Conservation (phyloP, 1,140 invertebrate genomes). For the Drosophila funebris region DNA sequence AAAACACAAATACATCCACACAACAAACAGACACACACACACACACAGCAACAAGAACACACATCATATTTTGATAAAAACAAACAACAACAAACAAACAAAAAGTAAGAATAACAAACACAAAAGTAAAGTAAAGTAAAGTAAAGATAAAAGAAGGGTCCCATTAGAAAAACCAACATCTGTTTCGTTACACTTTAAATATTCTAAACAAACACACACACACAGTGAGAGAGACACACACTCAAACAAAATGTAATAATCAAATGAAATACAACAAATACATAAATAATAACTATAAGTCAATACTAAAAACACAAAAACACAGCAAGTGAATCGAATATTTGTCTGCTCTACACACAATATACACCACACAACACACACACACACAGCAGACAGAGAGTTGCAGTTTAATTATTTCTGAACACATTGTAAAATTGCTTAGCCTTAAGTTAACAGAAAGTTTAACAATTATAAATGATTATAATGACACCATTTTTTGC, state of each 20-base stretch:
- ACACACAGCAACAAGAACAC: slow-evolving; percentile 50
- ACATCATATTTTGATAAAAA: slow-evolving; percentile 80
- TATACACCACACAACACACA: not conserved
- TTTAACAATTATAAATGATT: slow-evolving; percentile 30
- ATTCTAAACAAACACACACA: slow-evolving; percentile 41
- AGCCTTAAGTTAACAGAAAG: slow-evolving; percentile 53
- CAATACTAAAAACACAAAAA: slow-evolving; percentile 41
- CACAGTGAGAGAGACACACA: slow-evolving; percentile 25
- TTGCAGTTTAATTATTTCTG: slow-evolving; percentile 39
- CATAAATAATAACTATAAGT: slow-evolving; percentile 60
- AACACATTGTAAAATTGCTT: slow-evolving; percentile 66
- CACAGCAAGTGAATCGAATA: slow-evolving; percentile 50
- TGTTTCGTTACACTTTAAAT: slow-evolving; percentile 72
- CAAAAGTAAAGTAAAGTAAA: slow-evolving; percentile 21
- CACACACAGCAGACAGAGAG: slow-evolving; percentile 12
- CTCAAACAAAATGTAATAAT: slow-evolving; percentile 64
- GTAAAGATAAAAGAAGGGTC: slow-evolving; percentile 28
- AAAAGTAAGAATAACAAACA: slow-evolving; percentile 12
- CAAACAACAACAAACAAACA: slow-evolving; percentile 32
- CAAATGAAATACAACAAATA: slow-evolving; percentile 59
- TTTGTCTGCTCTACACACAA: slow-evolving; percentile 25
- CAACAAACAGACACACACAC: slow-evolving; percentile 37
- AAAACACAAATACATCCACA: slow-evolving; percentile 43
- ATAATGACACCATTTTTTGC: slow-evolving; percentile 47
- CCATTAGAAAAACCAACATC: slow-evolving; percentile 58